Base-by-base conservation (phyloP, 2,888 invertebrate genomes). In the Alentia gelatinosa region DNA sequence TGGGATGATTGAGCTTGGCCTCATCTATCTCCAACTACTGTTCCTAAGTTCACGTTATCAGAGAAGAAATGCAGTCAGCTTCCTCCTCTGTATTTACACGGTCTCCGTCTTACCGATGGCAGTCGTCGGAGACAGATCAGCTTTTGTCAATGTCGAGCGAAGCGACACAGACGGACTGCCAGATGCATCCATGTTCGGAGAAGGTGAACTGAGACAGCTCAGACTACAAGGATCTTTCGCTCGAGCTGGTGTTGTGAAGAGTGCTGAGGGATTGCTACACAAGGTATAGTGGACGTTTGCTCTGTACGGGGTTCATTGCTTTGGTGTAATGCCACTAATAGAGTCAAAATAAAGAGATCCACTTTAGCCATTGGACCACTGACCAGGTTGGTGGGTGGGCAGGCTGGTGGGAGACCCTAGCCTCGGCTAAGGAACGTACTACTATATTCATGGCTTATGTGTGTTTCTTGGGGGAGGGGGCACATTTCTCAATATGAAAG, bases 111-210 rank as follows among this genome's bases (percentile, higher is more conserved):
- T 90, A 5, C 90, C 79, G 1, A 40, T 50, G 15, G 79, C 33
- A 12, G 90, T 90, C 7, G 30, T 47, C 23, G 90, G 42, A 19
- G 90, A 90, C 50, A 90, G 90, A 33, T 47, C 90, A 15, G 90
- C 90, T 3, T 75, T 90, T 47, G 9, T 90, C 37, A 75, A 90
- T 0, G 56, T 79, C 23, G 75, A 79, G 23, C 40, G 30, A 39
- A 47, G 33, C 15, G 56, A 50, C 26, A 15, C 12, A n/a, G 89
- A 63, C 12, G 23, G 35, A 40, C 23, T 56, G 50, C 4, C 12
- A 9, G 37, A 23, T 7, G 63, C 56, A 7, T 26, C 89, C 37
- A 50, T 19, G 50, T 86, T 50, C 30, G 47, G 86, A 30, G 47
- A 86, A 0, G 42, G 40, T n/a, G n/a, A 15, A 30, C 88, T 50